These are phyloP conservation scores for Oncopeltus fasciatus DNA, from an alignment of 1,140 invertebrate genomes.

Conservation along the genomic window DNA sequence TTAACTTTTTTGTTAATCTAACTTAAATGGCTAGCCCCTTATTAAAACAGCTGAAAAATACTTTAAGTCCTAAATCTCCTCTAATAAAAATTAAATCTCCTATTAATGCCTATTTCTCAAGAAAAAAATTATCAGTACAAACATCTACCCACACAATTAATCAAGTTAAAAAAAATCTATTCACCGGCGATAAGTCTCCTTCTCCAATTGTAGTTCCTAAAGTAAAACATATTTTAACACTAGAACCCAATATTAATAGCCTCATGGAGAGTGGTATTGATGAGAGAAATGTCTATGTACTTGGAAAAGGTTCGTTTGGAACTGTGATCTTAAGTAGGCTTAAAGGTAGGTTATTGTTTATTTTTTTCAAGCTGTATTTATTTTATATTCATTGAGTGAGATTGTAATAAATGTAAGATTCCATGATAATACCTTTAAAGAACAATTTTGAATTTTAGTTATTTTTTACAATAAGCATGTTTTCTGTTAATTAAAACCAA, in stretches of 20 bases:
- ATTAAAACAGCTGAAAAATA: neutral
- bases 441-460: no score
- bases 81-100: neutral
- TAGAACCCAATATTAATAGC: neutral
- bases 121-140: neutral
- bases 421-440: no score
- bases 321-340: constrained; percentile 40
- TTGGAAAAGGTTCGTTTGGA: constrained; percentile 43
- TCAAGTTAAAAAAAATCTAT: neutral
- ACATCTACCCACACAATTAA: neutral
- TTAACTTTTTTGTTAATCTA: no score
- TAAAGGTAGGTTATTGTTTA: no score
- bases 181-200: neutral
- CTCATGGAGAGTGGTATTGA: neutral
- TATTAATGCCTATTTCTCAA: neutral
- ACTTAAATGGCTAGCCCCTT: constrained; percentile 3
- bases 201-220: neutral
- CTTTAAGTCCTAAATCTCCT: constrained; percentile 1
- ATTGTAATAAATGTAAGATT: no score
- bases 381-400: no score
- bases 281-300: constrained; percentile 16
- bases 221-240: neutral
- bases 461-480: no score
- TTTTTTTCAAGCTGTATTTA: no score
- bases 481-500: no score